Evolutionary conservation across 1,140 invertebrate species (phyloP).

Genomic region (Euura saliciscinereae): DNA sequence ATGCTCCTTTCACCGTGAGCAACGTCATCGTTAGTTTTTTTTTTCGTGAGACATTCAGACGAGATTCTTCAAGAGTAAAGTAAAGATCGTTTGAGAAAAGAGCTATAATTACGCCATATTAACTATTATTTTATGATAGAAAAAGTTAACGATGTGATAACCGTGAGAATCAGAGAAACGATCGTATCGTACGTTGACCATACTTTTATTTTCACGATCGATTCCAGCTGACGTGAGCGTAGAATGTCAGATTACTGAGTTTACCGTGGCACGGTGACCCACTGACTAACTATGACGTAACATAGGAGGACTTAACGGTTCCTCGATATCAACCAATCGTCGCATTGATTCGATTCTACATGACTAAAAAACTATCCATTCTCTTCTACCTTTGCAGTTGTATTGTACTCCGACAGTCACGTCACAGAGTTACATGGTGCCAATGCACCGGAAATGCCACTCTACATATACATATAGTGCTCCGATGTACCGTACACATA

Average conservation of each 20-base stretch:
- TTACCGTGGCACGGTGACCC: conserved; percentile 3
- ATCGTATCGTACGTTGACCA: background rate
- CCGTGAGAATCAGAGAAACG: too few relatives aligned
- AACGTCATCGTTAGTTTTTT: background rate
- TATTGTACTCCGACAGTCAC: background rate
- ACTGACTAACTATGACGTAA: conserved; percentile 2
- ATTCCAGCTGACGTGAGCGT: background rate
- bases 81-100: too few relatives aligned
- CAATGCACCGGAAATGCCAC: background rate
- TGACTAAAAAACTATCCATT: background rate
- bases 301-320: background rate
- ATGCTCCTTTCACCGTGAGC: background rate
- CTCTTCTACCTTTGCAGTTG: too few relatives aligned
- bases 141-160: too few relatives aligned
- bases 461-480: background rate
- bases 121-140: too few relatives aligned
- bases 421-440: background rate
- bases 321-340: background rate
- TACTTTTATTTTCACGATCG: background rate
- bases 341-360: background rate
- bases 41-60: too few relatives aligned
- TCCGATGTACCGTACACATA: background rate
- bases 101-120: too few relatives aligned
- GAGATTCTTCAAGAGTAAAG: background rate
- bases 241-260: conserved; percentile 1